Base-by-base conservation (phyloP, 2,113 vertebrate genomes). In the Corvus cornix region DNA sequence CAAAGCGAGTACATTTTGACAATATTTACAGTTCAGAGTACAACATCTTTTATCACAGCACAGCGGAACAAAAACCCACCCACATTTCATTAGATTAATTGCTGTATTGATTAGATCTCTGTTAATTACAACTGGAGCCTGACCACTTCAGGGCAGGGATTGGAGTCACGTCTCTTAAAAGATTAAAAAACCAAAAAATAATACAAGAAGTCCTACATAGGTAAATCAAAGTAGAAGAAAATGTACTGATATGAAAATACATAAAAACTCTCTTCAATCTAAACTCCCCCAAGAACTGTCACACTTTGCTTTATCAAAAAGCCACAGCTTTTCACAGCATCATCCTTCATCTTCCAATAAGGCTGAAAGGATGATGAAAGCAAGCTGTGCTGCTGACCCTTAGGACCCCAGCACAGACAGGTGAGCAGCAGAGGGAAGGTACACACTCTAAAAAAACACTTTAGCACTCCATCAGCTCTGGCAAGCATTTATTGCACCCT, bases 21-120 rank as follows among this genome's bases (percentile, higher is more conserved):
- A 93, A 48, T 92, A 87, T 95, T 96, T 96, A 84, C 95, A 86
- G 92, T 86, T 90, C 86, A 92, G 68, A 90, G 95, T 84, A 66
- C 70, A 91, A 51, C 52, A 73, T 16, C 52, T 72, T 91, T 67
- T 84, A 89, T 55, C 82, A 11, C 81, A 59, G 53, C 74, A 80
- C 64, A 68, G 62, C 0, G 0, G 78, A 85, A 93, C 43, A 86
- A 83, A 78, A 88, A 9, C 14, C 41, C 53, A 62, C 67, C 55
- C 60, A 80, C 51, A 24, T 53, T 73, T 82, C 28, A 88, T 80
- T 70, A 90, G 46, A 90, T 92, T 86, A 78, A 86, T 39, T 90
- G 49, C 48, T 87, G 52, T 58, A 82, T 78, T 15, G 9, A 68
- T 72, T 78, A 49, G 41, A 73, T 77, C 56, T 90, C 76, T 88